Base-by-base conservation (phyloP, 1,140 invertebrate genomes). In the Ephestia elutella region DNA sequence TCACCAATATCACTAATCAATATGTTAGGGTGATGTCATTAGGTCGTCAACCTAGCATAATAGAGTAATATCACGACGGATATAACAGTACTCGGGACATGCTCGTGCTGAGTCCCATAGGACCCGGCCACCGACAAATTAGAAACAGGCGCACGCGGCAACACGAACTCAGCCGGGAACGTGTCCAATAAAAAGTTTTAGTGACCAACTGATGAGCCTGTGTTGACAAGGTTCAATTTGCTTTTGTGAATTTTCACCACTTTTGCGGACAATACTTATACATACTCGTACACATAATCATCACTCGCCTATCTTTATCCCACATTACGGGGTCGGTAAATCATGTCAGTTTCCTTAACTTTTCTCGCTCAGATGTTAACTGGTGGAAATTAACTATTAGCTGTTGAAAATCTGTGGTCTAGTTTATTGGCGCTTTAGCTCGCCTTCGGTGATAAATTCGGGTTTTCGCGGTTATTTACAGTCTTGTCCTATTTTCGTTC, bases 61-160 rank as follows among this genome's bases (percentile, higher is more conserved):
- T 44, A 15, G n/a, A 44, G 38, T 17, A 44, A 44, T 44, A 44
- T 44, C 38, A 44, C 49, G 30, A 18, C 28, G 20, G 19, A 25
- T 53, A 51, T 55, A 63, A 59, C 58, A 60, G 58, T 35, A 60
- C 57, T 54, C 13, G 25, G 15, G 58, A 49, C 53, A 44, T 25
- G 58, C 9, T 49, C 58, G 21, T 15, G 44, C 25, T 9, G 50
- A 20, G 58, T 55, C 57, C 50, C 57, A 54, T 15, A 7, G 50
- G 57, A 18, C 30, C 7, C 17, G 59, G 54, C 59, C 8, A 56
- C 59, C 20, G 56, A 61, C 48, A 49, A 49, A 49, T 49, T 15
- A 9, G 15, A 49, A 7, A 50, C 49, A 19, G 49, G 11, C 49
- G 5, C 9, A 20, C 13, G 15, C 0, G 18, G 5, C 18, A 9